Conservation (phyloP, 2,888 invertebrate genomes). For the Andrena dorsata region DNA sequence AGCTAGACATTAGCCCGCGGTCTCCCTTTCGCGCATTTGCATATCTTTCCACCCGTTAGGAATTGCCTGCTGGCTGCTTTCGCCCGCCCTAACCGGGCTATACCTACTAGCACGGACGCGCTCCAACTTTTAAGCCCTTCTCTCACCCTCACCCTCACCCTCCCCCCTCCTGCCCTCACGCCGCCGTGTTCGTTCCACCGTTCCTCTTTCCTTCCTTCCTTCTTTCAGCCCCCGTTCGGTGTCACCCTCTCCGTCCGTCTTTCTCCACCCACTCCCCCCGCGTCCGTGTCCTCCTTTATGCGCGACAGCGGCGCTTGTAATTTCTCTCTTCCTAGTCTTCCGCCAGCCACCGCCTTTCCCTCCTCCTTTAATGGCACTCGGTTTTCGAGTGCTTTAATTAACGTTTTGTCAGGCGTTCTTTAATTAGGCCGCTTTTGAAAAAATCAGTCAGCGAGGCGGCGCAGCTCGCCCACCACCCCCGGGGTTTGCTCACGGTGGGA, state of each 20-base stretch:
- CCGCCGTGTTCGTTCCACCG: constrained; percentile 1
- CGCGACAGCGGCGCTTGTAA: constrained; percentile 73
- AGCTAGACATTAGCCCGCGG: constrained; percentile 78
- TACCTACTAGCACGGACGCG: constrained; percentile 75
- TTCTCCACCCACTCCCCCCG: background rate
- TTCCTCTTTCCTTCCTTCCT: constrained; percentile 3
- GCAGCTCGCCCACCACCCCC: constrained; percentile 1
- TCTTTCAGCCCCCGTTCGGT: background rate
- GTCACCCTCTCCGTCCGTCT: constrained; percentile 1
- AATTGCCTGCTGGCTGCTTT: constrained; percentile 77
- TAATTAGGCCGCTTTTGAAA: constrained; percentile 81
- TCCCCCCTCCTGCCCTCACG: background rate
- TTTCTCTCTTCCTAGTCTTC: constrained; percentile 72
- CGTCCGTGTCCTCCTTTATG: constrained; percentile 55
- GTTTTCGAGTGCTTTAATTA: constrained; percentile 81
- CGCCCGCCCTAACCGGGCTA: constrained; percentile 69
- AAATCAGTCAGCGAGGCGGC: constrained; percentile 76
- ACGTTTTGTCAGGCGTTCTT: constrained; percentile 79
- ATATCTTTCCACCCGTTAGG: constrained; percentile 83
- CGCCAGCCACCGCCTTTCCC: constrained; percentile 42
- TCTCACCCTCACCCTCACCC: constrained; percentile 13
- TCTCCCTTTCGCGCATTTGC: constrained; percentile 80
- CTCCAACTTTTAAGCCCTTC: constrained; percentile 80
- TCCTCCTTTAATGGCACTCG: constrained; percentile 79
- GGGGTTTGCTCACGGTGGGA: constrained; percentile 27